phyloP scores from a whole-genome alignment of 2,888 invertebrate species.

The Chloromyia formosa region DNA sequence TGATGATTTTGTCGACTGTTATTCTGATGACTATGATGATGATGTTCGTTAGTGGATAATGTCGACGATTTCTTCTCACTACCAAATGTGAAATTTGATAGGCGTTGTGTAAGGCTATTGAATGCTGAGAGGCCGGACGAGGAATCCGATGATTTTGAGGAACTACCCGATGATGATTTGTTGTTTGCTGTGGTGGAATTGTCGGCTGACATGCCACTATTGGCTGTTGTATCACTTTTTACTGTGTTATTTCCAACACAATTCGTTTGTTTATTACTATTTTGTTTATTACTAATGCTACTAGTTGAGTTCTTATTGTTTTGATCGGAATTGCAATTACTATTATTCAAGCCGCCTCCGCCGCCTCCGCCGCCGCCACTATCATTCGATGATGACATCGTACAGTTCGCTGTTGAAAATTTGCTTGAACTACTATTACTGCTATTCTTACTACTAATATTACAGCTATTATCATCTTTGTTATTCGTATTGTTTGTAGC shows the following conservation, averaged over 20 bases:
- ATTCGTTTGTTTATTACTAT: constrained; percentile 60
- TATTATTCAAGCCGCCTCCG: constrained; percentile 51
- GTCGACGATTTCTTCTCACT: constrained; percentile 65
- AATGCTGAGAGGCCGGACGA: constrained; percentile 62
- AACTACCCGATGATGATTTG: constrained; percentile 57
- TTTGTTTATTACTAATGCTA: constrained; percentile 55
- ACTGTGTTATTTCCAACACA: constrained; percentile 39
- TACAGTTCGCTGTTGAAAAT: constrained; percentile 64
- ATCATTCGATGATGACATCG: constrained; percentile 61
- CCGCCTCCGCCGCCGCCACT: constrained; percentile 34
- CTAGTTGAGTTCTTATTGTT: constrained; percentile 54
- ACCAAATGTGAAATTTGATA: constrained; percentile 79
- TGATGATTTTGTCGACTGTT: constrained; percentile 56
- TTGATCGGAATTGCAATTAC: constrained; percentile 53
- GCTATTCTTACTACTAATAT: constrained; percentile 58
- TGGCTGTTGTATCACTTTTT: constrained; percentile 45
- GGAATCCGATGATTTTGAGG: constrained; percentile 57
- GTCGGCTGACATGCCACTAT: not conserved
- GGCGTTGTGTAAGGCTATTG: constrained; percentile 75
- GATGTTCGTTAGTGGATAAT: constrained; percentile 46
- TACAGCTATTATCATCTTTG: constrained; percentile 52
- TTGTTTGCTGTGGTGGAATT: constrained; percentile 50
- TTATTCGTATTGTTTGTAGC: constrained; percentile 39
- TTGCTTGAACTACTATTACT: constrained; percentile 61
- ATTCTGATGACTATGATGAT: constrained; percentile 54